A percentile compares a stretch with the other conserved stretches of the same genome.
Conservation (phyloP, 2,888 invertebrate genomes). For the Lissocephala sabroskyi region DNA sequence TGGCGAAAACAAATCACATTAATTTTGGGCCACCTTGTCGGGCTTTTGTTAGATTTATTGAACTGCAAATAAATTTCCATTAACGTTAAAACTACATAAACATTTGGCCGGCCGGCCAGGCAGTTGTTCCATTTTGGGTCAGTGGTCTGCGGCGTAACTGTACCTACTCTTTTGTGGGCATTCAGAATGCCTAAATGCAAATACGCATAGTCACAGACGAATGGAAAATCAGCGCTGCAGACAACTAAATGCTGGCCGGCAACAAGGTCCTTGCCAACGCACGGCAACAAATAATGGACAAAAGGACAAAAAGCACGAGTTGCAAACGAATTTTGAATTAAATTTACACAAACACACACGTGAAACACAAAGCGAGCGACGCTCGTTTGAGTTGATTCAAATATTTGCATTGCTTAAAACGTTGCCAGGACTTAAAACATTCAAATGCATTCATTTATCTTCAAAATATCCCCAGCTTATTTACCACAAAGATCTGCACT, state of each 20-base stretch:
- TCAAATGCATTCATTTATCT: too few species aligned
- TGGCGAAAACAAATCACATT: too few species aligned
- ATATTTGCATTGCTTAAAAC: too few species aligned
- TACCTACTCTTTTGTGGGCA: constrained; percentile 12
- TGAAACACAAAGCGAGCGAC: too few species aligned
- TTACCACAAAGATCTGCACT: too few species aligned
- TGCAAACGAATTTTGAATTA: constrained; percentile 19
- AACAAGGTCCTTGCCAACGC: neutral
- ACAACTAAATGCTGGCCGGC: neutral
- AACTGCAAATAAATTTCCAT: constrained; percentile 57
- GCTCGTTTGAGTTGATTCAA: constrained; percentile 17
- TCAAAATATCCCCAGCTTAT: too few species aligned
- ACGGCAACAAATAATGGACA: constrained; percentile 42
- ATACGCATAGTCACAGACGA: constrained; percentile 1
- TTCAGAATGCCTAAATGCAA: constrained; percentile 10
- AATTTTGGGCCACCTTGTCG: neutral
- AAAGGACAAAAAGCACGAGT: constrained; percentile 30
- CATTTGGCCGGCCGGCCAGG: constrained; percentile 15
- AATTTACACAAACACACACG: constrained; percentile 20
- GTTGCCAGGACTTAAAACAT: too few species aligned
- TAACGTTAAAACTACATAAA: constrained; percentile 46
- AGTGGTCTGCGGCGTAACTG: constrained; percentile 3
- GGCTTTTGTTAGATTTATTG: constrained; percentile 43
- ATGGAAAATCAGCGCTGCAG: neutral
- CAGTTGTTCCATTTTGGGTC: neutral